Conservation (phyloP, 2,113 vertebrate genomes). For the Neoarius graeffei region DNA sequence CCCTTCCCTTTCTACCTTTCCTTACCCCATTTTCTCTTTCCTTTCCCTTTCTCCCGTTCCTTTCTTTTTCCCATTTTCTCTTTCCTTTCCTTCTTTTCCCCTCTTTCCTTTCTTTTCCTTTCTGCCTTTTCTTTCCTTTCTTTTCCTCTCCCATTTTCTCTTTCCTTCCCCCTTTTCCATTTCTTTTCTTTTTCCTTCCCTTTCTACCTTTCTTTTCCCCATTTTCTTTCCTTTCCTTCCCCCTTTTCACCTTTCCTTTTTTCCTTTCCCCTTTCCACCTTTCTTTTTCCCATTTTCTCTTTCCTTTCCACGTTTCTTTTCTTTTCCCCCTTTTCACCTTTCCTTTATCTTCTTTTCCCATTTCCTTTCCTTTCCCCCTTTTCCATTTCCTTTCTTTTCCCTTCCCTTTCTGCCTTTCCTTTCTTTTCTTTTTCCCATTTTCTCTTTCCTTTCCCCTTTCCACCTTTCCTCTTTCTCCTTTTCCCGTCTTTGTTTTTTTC, state of each 20-base stretch:
- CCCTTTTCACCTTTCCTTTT: too few species aligned
- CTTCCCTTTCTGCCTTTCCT: too few species aligned
- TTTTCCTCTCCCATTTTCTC: not conserved
- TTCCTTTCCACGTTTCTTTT: not conserved
- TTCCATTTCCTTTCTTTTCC: accelerated
- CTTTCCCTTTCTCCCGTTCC: not conserved
- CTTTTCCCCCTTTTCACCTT: too few species aligned
- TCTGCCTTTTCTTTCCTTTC: not conserved
- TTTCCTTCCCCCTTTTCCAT: not conserved
- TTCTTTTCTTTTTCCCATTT: not conserved
- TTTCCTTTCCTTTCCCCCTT: too few species aligned
- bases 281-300: not conserved
- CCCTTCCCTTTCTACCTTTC: not conserved
- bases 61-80: not conserved
- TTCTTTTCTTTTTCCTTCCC: too few species aligned
- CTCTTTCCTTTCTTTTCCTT: not conserved
- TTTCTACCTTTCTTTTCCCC: not conserved
- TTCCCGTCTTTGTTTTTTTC: accelerated
- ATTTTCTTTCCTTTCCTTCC: too few species aligned
- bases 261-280: too few species aligned
- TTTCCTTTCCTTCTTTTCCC: not conserved
- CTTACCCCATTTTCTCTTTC: not conserved
- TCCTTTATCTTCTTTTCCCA: too few species aligned
- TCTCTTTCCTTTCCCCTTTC: not conserved
- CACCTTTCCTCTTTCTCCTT: accelerated